Base-by-base conservation (phyloP, 2,113 vertebrate genomes). In the Cynocephalus volans region DNA sequence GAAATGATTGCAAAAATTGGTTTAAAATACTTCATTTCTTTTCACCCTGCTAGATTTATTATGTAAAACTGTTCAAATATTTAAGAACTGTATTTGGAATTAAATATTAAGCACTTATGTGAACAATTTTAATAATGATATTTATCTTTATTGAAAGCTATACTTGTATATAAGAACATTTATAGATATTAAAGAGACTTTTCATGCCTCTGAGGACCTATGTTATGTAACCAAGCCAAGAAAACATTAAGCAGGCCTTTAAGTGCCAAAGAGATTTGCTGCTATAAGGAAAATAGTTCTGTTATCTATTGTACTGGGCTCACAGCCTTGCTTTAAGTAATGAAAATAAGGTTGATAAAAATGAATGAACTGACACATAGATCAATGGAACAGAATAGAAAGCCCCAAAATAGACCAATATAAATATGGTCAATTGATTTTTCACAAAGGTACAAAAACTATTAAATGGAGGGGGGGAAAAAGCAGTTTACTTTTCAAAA, bases 101-200 rank as follows among this genome's bases (percentile, higher is more conserved):
- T 88, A 90, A 77, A 75, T 89, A 97, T 90, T 31, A 86, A 64
- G 73, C 70, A 89, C 73, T 75, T 95, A 93, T 56, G 69, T 45
- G 23, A 86, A 58, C 45, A 77, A 50, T 94, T 94, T 93, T 88
- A 95, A 93, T 92, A 92, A 87, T 95, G 95, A 93, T 95, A 92
- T 97, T 91, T 93, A 96, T 93, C 91, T 98, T 97, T 82, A 62
- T 83, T 95, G 73, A 97, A 97, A 94, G 77, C 52, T 93, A 2
- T 95, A 64, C 95, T 97, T 97, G 93, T 97, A 64, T 86, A 93
- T 95, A 96, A 77, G 67, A 89, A 58, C 75, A 73, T 95, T 88
- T 88, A 94, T 36, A 91, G 86, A 93, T 73, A 96, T 93, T 97
- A 95, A 91, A 93, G 76, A 67, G 77, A 95, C 31, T 97, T 94